Base-by-base conservation (phyloP, 1,140 invertebrate species). In the Globodera ellingtonae region DNA sequence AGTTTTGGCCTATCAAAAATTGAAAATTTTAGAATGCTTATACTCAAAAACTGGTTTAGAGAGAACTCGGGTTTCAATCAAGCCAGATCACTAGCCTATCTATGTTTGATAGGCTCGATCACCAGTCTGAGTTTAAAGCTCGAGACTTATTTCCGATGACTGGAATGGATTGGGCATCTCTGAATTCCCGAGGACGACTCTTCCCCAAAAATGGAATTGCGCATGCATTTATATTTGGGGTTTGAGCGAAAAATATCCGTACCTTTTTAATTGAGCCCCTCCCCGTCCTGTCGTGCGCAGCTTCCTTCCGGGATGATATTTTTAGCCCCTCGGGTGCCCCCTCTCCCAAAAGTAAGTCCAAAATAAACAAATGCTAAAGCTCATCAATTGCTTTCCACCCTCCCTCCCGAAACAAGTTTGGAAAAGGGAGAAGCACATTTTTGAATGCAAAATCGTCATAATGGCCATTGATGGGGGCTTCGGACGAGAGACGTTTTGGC, bases 1-100 rank as follows among this genome's bases (percentile, higher is more conserved):
- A 24, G 24, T 24, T 24, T 24, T 24, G 24, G 24, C 24, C 24
- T 24, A 24, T 24, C 24, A 24, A 24, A 24, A 75, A 75, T 56
- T 72, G 15, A 72, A 75, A 75, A 73, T 15, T 75, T 47, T 50
- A 62, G 66, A 75, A 75, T 24, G 24, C 24, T 24, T 24, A 24
- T 24, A 24, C 24, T 24, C 24, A 24, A 24, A 24, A 24, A 24
- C 24, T 24, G 24, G 0, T 24, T 24, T 24, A 24, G 24, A 24
- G 24, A 24, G 24, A 24, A 24, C 24, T 24, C 24, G 24, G 24
- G 24, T 24, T 24, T 24, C 24, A 24, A 24, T 24, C 24, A 24
- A 24, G 24, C 24, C 24, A 24, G 24, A 24, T 24, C 24, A 24
- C 24, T 24, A 24, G 24, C 24, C 24, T 24, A 24, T 24, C 24